Evolutionary conservation across 2,113 vertebrate species (phyloP).

Genomic region (Monopterus albus): DNA sequence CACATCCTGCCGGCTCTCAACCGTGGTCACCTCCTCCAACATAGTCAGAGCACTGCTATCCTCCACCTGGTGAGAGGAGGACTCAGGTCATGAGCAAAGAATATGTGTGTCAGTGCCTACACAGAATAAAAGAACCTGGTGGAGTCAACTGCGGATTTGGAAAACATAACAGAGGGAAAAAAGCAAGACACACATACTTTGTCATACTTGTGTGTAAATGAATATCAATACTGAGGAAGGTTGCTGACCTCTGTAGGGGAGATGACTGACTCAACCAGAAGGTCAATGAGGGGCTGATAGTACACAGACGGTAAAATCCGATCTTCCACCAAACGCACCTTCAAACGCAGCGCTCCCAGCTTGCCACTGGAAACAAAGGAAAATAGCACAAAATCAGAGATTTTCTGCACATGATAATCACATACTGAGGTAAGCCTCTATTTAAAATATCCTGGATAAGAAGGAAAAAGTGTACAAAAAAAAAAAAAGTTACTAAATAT

Average conservation of each 20-base stretch:
- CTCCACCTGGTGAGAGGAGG: slow-evolving; percentile 73
- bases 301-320: slow-evolving; percentile 82
- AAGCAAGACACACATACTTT: neutral
- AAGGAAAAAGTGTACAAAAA: neutral
- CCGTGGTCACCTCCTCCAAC: slow-evolving; percentile 88
- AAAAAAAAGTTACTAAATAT: neutral
- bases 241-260: slow-evolving; percentile 71
- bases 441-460: neutral
- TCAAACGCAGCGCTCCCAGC: slow-evolving; percentile 89
- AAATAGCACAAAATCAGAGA: neutral
- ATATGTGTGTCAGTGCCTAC: neutral
- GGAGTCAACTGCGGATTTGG: neutral
- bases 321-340: slow-evolving; percentile 87
- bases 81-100: neutral
- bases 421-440: neutral
- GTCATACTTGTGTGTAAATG: slow-evolving; percentile 11
- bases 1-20: slow-evolving; percentile 90
- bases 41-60: slow-evolving; percentile 83
- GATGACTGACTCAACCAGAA: slow-evolving; percentile 87
- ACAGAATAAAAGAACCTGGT: neutral
- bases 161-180: neutral
- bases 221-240: slow-evolving; percentile 22
- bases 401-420: neutral
- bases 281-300: slow-evolving; percentile 88
- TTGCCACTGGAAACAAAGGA: slow-evolving; percentile 76